Evolutionary conservation across 53 echinoderm and acorn worm genomes (phyloP).

Genomic region (Echinometra lucunter): DNA sequence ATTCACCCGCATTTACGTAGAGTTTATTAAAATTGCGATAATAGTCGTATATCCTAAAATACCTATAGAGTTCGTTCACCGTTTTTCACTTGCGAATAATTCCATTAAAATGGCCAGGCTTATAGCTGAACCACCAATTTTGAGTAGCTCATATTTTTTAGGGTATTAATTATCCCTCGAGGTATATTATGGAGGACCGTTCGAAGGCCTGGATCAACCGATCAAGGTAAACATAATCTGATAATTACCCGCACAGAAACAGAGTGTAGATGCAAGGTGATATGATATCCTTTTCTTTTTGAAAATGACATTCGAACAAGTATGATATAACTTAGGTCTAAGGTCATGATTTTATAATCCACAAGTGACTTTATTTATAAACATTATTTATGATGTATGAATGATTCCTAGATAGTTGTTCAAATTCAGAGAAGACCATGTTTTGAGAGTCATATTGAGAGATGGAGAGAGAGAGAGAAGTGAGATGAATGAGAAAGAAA

Average conservation of each 20-base stretch:
- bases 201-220: too few species aligned
- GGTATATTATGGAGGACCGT: too few species aligned
- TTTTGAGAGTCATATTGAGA: too few species aligned
- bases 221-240: too few species aligned
- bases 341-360: too few species aligned
- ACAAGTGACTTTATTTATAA: background rate
- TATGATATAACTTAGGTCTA: too few species aligned
- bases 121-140: background rate
- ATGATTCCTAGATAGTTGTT: too few species aligned
- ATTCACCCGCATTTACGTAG: background rate
- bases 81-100: background rate
- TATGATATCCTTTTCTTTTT: background rate
- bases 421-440: too few species aligned
- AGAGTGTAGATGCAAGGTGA: background rate
- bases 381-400: background rate
- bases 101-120: background rate
- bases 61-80: background rate
- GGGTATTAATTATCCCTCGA: background rate
- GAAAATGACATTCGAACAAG: too few species aligned
- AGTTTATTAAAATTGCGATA: background rate
- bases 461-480: too few species aligned
- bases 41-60: background rate
- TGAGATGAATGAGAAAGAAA: too few species aligned
- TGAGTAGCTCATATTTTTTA: background rate
- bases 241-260: background rate